Base-by-base conservation (phyloP, 2,888 invertebrate species). In the Heliconius hortense region DNA sequence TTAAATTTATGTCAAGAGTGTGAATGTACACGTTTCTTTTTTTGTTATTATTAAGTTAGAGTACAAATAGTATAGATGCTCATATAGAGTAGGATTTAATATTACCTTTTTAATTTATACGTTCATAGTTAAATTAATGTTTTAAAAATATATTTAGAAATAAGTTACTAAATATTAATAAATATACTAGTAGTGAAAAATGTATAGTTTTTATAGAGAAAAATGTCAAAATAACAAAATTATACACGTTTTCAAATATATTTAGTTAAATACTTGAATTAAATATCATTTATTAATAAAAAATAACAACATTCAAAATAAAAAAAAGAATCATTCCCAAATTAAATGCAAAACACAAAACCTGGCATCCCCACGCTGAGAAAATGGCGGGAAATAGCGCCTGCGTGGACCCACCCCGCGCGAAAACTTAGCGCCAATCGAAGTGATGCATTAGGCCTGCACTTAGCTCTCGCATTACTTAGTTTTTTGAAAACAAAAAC, bases 321-420 rank as follows among this genome's bases (percentile, higher is more conserved):
- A 35, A 4, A n/a, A 5, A 31, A 21, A 21, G 2, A n/a, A n/a
- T 21, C 2, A 60, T 21, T 67, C 84, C 82, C 79, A 56, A 62
- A 66, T 62, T 48, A 0, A 75, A 79, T 72, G 78, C 2, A 74
- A 82, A 82, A 78, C 76, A 66, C 73, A 73, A 24, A 48, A 62
- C 15, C 26, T 85, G 86, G 87, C 86, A 83, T 88, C 85, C 87
- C 88, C 86, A 72, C 78, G 74, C 80, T 81, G 86, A 85, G 89
- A 88, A 91, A 89, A 90, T 85, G 88, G 90, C 90, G 90, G 88
- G 89, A 89, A 89, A 81, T 85, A 88, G 91, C 90, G 91, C 91
- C 88, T 91, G 92, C 91, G 91, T 90, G 89, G 83, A 86, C 85
- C 85, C 83, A 83, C 81, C 81, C 84, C 78, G 80, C 80, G 78